Percentiles rank a stretch among this genome's conserved stretches.
phyloP scores from a whole-genome alignment of 2,113 vertebrate genomes.

The Echinops telfairi region DNA sequence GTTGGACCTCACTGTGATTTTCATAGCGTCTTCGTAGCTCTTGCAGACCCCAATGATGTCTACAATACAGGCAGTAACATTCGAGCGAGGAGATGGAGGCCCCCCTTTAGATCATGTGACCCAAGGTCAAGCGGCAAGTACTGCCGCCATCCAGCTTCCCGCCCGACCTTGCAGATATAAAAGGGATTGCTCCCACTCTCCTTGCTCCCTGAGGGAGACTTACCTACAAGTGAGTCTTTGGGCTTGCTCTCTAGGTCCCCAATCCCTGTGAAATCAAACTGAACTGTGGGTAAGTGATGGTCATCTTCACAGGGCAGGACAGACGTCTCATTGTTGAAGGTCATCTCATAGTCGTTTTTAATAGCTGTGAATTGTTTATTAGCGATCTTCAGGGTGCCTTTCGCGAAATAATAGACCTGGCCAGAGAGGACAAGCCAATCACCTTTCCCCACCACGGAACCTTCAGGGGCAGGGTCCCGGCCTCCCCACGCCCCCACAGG shows the following conservation, averaged over 20 bases:
- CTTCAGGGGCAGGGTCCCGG: not conserved
- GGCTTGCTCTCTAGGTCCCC: constrained; percentile 91
- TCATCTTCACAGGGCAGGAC: constrained; percentile 95
- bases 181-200: not conserved
- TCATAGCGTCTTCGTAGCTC: constrained; percentile 93
- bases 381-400: constrained; percentile 95
- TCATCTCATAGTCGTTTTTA: constrained; percentile 99
- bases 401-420: constrained; percentile 98
- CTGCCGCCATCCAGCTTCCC: not conserved
- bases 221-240: constrained; percentile 95
- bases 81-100: constrained; percentile 58
- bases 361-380: constrained; percentile 98
- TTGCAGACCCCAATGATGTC: constrained; percentile 98
- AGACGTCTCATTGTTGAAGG: constrained; percentile 93
- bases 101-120: constrained; percentile 18
- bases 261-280: constrained; percentile 94
- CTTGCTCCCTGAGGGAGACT: constrained; percentile 74
- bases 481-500: not conserved
- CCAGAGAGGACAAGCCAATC: constrained; percentile 71
- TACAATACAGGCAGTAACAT: constrained; percentile 82
- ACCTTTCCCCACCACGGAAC: not conserved
- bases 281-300: constrained; percentile 93
- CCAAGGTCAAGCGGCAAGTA: constrained; percentile 56
- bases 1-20: constrained; percentile 92
- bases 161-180: not conserved